Base-by-base conservation (phyloP, 1,140 invertebrate genomes). In the Drosophila tristis region DNA sequence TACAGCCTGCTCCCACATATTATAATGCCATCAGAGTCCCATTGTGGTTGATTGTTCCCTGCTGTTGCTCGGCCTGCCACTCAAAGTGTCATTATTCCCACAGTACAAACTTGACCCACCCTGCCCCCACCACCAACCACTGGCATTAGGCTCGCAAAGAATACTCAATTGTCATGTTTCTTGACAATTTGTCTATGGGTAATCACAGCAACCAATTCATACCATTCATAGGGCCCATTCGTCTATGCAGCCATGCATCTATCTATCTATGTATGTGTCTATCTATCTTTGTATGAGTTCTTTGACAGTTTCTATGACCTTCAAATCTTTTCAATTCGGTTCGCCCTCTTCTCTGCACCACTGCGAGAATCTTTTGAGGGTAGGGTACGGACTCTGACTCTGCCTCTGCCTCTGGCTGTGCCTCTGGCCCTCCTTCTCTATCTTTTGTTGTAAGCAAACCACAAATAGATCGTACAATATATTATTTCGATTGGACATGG, bases 101-200 rank as follows among this genome's bases (percentile, higher is more conserved):
- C 71, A 74, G 70, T 64, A 59, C 64, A 64, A 74, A 74, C 50
- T 74, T 74, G 71, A 74, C 71, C 71, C 71, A 16, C 16, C 16
- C 16, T 16, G 23, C 61, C 51, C 53, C 35, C 51, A 15, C 26
- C 31, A 20, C 35, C 42, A 59, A 15, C 58, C 57, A 54, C 47
- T 20, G 45, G 58, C 65, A 73, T 47, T 2, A 16, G 15, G 11
- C 44, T 58, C 35, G 20, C 53, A 71, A 61, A 77, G 78, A 63
- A 81, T 63, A 74, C 75, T 62, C 53, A 78, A 73, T 58, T 66
- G 59, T 72, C 45, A 23, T 59, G 47, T 57, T 74, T 65, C 63
- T 74, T 67, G 55, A 75, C 72, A 75, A 85, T 85, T 85, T 85
- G 78, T 87, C 81, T 65, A 64, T 74, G 71, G 77, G 71, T 59